phyloP scores from a whole-genome alignment of 2,888 invertebrate genomes.

The Listrodromus nycthemerus region DNA sequence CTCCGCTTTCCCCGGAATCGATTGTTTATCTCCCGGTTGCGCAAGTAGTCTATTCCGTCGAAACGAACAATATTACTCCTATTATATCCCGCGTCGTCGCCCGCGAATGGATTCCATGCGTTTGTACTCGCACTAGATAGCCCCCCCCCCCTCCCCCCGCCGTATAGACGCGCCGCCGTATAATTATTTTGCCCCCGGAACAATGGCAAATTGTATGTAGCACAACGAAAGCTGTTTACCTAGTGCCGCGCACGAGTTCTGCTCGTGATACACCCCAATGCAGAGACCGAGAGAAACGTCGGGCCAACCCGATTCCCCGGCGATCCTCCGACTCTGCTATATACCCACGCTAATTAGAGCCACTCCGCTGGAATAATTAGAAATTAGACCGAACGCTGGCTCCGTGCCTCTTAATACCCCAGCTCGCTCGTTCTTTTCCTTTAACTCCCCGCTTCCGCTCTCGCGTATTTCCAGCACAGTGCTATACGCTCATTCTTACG shows the following conservation, averaged over 20 bases:
- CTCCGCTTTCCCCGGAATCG: constrained; percentile 5
- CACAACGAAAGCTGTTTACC: constrained; percentile 49
- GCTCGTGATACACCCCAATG: constrained; percentile 29
- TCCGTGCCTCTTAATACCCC: constrained; percentile 41
- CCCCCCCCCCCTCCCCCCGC: neutral
- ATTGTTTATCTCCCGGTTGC: constrained; percentile 14
- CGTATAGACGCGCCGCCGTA: constrained; percentile 5
- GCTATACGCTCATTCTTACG: constrained; percentile 14
- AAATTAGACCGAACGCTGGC: constrained; percentile 75
- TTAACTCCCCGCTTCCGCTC: constrained; percentile 36
- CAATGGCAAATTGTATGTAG: constrained; percentile 39
- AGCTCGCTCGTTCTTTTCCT: constrained; percentile 28
- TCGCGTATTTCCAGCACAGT: constrained; percentile 26
- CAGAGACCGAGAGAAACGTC: constrained; percentile 31
- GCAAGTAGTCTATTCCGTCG: constrained; percentile 11
- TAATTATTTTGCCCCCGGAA: constrained; percentile 39
- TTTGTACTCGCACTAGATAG: neutral
- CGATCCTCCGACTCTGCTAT: constrained; percentile 1
- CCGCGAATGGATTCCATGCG: constrained; percentile 20
- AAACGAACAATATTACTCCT: constrained; percentile 10
- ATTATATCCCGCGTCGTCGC: constrained; percentile 33
- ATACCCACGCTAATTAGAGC: constrained; percentile 78
- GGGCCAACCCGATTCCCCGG: neutral
- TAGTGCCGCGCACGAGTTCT: constrained; percentile 2
- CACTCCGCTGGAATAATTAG: constrained; percentile 79